Evolutionary conservation across 2,797 vertebrate species (phyloP), one percentile per base, ranked within the genome.

Genomic region (Cynodonichthys magdalenae): DNA sequence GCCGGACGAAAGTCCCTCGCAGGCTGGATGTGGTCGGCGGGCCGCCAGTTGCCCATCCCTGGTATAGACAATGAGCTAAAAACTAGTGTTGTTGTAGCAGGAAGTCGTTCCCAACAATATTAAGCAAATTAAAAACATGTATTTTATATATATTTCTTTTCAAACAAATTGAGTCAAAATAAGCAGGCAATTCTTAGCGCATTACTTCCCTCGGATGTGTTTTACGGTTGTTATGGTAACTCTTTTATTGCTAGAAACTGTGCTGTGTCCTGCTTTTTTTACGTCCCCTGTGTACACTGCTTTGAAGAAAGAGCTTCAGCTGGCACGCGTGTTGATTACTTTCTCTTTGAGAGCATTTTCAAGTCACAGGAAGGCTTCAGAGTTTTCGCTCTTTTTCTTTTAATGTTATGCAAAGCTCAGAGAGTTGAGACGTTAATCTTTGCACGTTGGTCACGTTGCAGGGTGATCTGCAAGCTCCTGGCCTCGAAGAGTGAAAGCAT

Each of bases 401-500:
- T 34, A 15, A 10, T 9, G 12, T 17, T 15, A 31, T 34, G 17
- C 9, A 19, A 20, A 3, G 5, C 53, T 60, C 3, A 20, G 2
- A 41, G 2, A 6, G 29, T 1, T 44, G 44, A 12, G 28, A 15
- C 61, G 18, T 39, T 64, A 47, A 41, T 41, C 5, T 1, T n/a
- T 75, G 29, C 64, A 56, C 77, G 49, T 86, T 63, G 74, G 20
- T 48, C 27, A 1, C 75, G 34, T 80, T 59, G 7, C 90, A 99
- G 98, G 85, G 98, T 99, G 61, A 97, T 99, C 89, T 99, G 98
- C 92, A 99, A 99, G 83, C 93, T 99, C 66, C 77, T 99, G 90
- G 97, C 98, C 71, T 99, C 98, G 7, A 99, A 99, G 91, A 99
- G 97, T 59, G 97, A 99, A 87, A 99, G 97, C 69, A 99, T 99